Conservation (phyloP, 2,797 vertebrate genomes). For the Chloroceryle inda region DNA sequence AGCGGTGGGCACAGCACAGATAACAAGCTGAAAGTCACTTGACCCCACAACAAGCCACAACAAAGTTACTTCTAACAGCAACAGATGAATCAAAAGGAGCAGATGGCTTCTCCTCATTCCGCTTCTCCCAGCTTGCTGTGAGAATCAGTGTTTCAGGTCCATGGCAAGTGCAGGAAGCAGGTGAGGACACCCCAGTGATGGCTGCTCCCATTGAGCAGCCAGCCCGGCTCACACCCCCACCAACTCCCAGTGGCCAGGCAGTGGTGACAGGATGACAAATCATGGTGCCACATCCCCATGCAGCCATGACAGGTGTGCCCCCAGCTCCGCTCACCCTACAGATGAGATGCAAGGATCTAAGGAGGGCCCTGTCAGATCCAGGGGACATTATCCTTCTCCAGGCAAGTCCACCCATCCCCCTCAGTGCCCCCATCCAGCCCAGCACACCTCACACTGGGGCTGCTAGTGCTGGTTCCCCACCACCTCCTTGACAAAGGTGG, state of each 20-base stretch:
- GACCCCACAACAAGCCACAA: background rate
- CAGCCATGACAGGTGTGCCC: rapidly evolving
- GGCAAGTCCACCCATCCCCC: background rate
- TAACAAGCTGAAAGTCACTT: background rate
- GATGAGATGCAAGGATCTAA: background rate
- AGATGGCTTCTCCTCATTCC: background rate
- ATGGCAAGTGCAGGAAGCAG: background rate
- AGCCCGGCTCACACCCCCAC: rapidly evolving
- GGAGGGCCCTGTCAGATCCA: background rate
- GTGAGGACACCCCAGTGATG: background rate
- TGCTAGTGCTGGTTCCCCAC: background rate
- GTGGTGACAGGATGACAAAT: background rate
- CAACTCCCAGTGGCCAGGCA: background rate
- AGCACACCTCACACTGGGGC: background rate
- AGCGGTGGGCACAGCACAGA: background rate
- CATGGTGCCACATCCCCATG: background rate
- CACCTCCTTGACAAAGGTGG: background rate
- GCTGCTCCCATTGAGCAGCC: background rate
- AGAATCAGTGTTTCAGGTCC: background rate
- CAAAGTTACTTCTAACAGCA: background rate
- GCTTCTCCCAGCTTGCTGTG: background rate
- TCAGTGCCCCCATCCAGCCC: background rate
- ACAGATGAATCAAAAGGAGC: background rate
- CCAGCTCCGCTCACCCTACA: background rate
- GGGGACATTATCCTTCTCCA: background rate